phyloP scores from a whole-genome alignment of 2,888 invertebrate species.

The Bursaphelenchus okinawaensis region DNA sequence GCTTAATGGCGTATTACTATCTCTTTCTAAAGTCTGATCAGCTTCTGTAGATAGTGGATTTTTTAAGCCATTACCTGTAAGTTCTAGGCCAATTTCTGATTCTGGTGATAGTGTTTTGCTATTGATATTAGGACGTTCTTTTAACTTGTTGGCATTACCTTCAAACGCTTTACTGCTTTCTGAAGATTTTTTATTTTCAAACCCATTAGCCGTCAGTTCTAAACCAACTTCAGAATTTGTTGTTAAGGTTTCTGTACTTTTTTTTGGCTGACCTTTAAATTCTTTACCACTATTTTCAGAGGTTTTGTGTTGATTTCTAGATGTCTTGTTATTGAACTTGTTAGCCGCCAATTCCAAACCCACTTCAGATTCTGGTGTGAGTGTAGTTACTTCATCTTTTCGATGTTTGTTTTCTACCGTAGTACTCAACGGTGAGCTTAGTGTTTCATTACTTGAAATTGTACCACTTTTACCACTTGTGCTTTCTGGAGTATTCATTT shows the following conservation, averaged over 20 bases:
- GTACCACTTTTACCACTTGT: no score
- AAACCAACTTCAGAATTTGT: background rate
- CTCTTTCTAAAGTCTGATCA: no score
- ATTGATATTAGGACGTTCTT: background rate
- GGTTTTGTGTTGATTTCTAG: background rate
- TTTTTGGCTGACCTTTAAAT: background rate
- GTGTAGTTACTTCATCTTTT: background rate
- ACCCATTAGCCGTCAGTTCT: background rate
- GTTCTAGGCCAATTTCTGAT: background rate
- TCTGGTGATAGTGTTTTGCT: background rate
- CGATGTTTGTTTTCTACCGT: background rate
- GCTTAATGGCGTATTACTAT: no score
- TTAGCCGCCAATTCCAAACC: background rate
- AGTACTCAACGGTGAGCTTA: no score
- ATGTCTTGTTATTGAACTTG: background rate
- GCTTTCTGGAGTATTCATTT: no score
- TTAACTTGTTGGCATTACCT: background rate
- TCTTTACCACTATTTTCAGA: background rate
- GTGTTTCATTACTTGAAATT: no score
- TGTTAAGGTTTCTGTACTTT: background rate
- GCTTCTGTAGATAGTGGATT: background rate
- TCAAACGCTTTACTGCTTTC: background rate
- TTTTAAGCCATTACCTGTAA: background rate
- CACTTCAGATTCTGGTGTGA: background rate
- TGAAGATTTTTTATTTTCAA: background rate